These are phyloP conservation scores for Paraplagusia blochii DNA, from an alignment of 2,113 vertebrate genomes.

Conservation along the genomic window DNA sequence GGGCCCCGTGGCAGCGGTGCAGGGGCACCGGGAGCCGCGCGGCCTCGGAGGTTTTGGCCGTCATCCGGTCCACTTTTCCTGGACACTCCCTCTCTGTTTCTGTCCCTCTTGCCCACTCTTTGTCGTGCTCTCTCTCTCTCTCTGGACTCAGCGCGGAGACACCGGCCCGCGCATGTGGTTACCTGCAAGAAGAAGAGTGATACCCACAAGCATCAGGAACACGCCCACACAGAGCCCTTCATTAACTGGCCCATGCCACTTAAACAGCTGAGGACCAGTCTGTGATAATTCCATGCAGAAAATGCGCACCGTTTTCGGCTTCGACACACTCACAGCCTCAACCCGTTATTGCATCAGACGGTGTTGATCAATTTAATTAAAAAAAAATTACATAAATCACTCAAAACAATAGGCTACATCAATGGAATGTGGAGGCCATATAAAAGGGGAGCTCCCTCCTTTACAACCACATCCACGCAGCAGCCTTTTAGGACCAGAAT, in stretches of 20 bases:
- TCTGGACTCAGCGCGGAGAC: constrained; percentile 62
- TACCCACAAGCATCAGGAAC: constrained; percentile 12
- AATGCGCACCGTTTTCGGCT: not conserved
- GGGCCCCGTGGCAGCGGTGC: constrained; percentile 82
- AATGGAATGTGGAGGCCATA: constrained; percentile 28
- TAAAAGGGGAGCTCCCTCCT: constrained; percentile 3
- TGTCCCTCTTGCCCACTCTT: constrained; percentile 41
- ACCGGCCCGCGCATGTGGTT: constrained; percentile 68
- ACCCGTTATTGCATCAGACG: not conserved
- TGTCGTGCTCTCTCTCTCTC: constrained; percentile 20
- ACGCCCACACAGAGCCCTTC: constrained; percentile 23
- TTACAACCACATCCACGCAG: constrained; percentile 17
- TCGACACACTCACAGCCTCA: not conserved
- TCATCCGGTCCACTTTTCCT: constrained; percentile 76
- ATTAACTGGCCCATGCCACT: constrained; percentile 1
- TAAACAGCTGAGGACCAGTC: not conserved
- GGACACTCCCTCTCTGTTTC: constrained; percentile 1
- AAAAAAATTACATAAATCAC: not conserved
- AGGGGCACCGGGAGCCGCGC: constrained; percentile 81
- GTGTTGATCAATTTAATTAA: not conserved
- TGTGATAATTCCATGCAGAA: not conserved
- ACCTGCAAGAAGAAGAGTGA: constrained; percentile 43
- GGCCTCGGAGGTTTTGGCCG: constrained; percentile 82
- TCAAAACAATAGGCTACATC: constrained; percentile 22
- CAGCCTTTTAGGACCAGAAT: constrained; percentile 6